Base-by-base conservation (phyloP, 2,113 vertebrate genomes). In the Pachycephala philippinensis region DNA sequence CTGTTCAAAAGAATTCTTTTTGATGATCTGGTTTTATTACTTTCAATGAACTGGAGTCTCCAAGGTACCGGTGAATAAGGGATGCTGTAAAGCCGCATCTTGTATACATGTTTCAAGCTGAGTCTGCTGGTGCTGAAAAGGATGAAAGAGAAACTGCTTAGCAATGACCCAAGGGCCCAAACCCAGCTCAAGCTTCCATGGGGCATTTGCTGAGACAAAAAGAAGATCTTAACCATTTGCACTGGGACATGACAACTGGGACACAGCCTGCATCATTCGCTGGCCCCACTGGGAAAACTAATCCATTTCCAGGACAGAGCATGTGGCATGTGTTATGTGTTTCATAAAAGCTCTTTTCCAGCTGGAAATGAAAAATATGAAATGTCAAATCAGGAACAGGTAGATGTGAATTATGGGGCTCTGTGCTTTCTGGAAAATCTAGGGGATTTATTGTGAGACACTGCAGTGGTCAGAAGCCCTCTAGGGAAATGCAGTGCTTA, bases 11-110 rank as follows among this genome's bases (percentile, higher is more conserved):
- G 95, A 95, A 96, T 94, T 96, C 92, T 92, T 97, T 97, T 95
- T 94, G 95, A 97, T 97, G 97, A 96, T 97, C 93, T 95, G 96
- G 95, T 96, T 96, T 97, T 97, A 97, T 97, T 97, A 95, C 96
- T 97, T 97, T 96, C 95, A 97, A 97, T 97, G 97, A 97, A 94
- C 95, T 70, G 82, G 81, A 95, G 95, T 97, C 96, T 97, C 96
- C 91, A 97, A 97, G 96, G 96, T 96, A 97, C 88, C 81, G n/a
- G 93, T 93, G 96, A 97, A 97, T 97, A 94, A 95, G 96, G 94
- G 84, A 96, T 97, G 96, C 90, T 97, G 90, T 81, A 97, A 97
- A 97, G 95, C 87, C 1, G 88, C 97, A 86, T 95, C 97, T 96
- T 97, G 95, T 97, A 94, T 95, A 94, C 96, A 95, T 77, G 93